A percentile compares a stretch with the other conserved stretches of the same genome.
phyloP scores from a whole-genome alignment of 2,113 vertebrate species.

The Gallinago undulata region DNA sequence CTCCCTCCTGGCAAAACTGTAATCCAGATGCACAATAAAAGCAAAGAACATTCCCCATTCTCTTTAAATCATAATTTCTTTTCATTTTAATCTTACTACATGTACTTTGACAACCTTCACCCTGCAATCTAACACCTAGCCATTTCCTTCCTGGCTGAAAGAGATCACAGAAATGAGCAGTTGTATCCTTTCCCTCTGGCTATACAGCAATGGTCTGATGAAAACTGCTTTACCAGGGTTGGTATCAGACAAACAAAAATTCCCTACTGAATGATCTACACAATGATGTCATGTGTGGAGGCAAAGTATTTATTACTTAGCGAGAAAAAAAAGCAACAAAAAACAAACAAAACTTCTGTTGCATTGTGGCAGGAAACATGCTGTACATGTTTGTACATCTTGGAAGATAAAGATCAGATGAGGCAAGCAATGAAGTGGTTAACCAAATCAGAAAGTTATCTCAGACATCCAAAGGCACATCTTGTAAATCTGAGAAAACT shows the following conservation, averaged over 20 bases:
- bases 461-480: slow-evolving; percentile 29
- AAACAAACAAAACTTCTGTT: slow-evolving; percentile 3
- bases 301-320: not conserved
- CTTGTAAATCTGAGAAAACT: slow-evolving; percentile 21
- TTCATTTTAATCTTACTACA: slow-evolving; percentile 9
- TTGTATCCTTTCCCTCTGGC: slow-evolving; percentile 62
- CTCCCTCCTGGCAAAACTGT: not conserved
- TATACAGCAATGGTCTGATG: slow-evolving; percentile 48
- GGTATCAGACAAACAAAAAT: slow-evolving; percentile 43
- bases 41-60: not conserved
- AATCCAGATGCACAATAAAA: not conserved
- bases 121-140: slow-evolving; percentile 53
- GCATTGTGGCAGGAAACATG: slow-evolving; percentile 39
- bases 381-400: slow-evolving; percentile 60
- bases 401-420: slow-evolving; percentile 61
- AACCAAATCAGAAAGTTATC: slow-evolving; percentile 51
- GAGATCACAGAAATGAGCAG: slow-evolving; percentile 52
- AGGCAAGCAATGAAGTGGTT: slow-evolving; percentile 65
- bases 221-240: slow-evolving; percentile 44
- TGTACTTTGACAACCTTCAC: slow-evolving; percentile 20
- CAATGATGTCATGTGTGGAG: slow-evolving; percentile 11
- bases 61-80: not conserved
- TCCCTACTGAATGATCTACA: slow-evolving; percentile 27
- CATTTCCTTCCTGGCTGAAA: slow-evolving; percentile 42
- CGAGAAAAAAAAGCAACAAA: not conserved